Conservation (phyloP, 2,797 vertebrate genomes). For the Lacerta viridis region DNA sequence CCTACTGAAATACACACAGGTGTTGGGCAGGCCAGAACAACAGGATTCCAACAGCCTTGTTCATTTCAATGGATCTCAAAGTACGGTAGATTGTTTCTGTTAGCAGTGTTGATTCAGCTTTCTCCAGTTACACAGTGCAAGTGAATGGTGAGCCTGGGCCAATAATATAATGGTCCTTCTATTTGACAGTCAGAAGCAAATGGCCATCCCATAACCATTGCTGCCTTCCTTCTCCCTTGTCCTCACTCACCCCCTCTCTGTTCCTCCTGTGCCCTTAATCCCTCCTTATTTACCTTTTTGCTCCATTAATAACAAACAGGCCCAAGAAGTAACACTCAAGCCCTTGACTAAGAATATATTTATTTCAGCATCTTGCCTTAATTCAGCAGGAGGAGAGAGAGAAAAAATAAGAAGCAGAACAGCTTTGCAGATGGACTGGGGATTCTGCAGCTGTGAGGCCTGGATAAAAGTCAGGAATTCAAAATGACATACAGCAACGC, state of each 20-base stretch:
- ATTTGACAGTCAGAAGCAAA: constrained; percentile 56
- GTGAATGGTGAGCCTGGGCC: constrained; percentile 42
- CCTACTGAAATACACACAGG: neutral
- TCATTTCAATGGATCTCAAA: neutral
- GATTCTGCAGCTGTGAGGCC: constrained; percentile 40
- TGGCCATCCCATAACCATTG: neutral
- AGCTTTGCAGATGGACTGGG: constrained; percentile 9
- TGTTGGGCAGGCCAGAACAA: neutral
- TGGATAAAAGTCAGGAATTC: constrained; percentile 70
- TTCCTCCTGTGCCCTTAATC: neutral
- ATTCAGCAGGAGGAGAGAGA: constrained; percentile 60
- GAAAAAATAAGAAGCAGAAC: neutral
- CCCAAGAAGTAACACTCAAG: constrained; percentile 2
- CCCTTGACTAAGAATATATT: neutral
- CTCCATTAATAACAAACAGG: neutral
- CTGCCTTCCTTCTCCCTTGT: neutral
- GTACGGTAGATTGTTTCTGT: neutral
- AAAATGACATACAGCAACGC: constrained; percentile 64
- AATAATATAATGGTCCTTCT: constrained; percentile 66
- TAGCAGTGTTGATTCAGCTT: constrained; percentile 45
- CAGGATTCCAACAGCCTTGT: neutral
- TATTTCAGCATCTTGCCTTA: constrained; percentile 68
- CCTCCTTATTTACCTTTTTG: neutral
- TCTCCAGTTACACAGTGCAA: constrained; percentile 30
- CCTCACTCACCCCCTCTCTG: neutral